These are phyloP conservation scores for Pseudomyrmex cubaensis DNA, from an alignment of 1,140 invertebrate genomes.

Conservation along the genomic window DNA sequence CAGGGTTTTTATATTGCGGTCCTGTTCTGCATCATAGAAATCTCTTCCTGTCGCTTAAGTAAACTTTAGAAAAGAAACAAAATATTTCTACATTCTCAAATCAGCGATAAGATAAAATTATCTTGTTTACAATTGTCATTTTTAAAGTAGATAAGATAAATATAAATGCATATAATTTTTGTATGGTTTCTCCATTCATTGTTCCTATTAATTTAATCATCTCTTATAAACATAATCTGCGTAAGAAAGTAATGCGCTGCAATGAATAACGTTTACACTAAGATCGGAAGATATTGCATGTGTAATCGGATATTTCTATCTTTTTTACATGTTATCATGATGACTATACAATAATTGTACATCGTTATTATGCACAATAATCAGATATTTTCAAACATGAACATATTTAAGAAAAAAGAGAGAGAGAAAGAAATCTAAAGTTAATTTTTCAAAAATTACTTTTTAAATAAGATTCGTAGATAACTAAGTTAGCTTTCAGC, in stretches of 20 bases:
- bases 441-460: too few relatives aligned
- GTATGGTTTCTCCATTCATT: background rate
- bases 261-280: constrained; percentile 5
- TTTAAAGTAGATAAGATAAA: background rate
- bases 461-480: background rate
- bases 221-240: constrained; percentile 8
- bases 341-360: constrained; percentile 40
- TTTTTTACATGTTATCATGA: constrained; percentile 12
- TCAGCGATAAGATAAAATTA: background rate
- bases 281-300: constrained; percentile 27
- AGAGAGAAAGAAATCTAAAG: too few relatives aligned
- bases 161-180: background rate
- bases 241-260: constrained; percentile 26
- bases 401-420: background rate
- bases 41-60: background rate
- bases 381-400: constrained; percentile 23
- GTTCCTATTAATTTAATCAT: background rate
- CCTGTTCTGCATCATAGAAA: constrained; percentile 12
- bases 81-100: background rate
- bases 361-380: constrained; percentile 29
- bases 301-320: constrained; percentile 2
- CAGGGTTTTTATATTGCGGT: constrained; percentile 11
- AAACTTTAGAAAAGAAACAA: background rate
- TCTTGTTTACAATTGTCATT: too few relatives aligned
- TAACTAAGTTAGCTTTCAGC: too few relatives aligned